Evolutionary conservation across 35 echinoderm and acorn worm species (phyloP), one percentile per base, ranked within the genome.

Genomic region (Apostichopus californicus): DNA sequence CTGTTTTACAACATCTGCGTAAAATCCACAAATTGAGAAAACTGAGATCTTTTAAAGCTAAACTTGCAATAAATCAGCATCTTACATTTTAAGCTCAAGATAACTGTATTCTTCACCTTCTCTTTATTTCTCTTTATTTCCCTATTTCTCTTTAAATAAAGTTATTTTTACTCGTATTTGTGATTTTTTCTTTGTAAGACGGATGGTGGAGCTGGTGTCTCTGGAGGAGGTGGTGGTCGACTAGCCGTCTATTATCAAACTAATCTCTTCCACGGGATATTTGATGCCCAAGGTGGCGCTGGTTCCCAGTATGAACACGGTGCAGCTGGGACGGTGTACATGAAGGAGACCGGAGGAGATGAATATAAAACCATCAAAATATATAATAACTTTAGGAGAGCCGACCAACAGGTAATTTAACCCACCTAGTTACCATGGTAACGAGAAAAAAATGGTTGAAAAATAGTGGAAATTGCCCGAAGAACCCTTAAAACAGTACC

Each of bases 311-410:
- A 70, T 83, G 93, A 95, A 91, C 93, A 98, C 78, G 96, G 96
- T 28, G 96, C 96, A 86, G 89, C 96, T 70, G 93, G 96, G 64
- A 97, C 96, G 0, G 83, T 97, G 24, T 97, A 94, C 57, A 87
- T 91, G 61, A 97, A 97, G 85, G 17, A 91, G 8, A 73, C 78
- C 6, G 83, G 77, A 5, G 90, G 88, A 12, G 91, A 83, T 8
- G 81, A 68, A 80, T 56, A 78, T n/a, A 97, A 91, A 57, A 93
- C 82, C 3, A 81, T 97, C 11, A 90, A 86, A 57, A 81, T 94
- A 4, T 95, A 97, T 75, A 97, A 94, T 77, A 61, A 94, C 63
- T 87, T 91, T 80, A n/a, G 73, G 21, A 92, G 14, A 78, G 89
- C 89, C 10, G 73, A 93, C 34, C 57, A 56, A 56, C 92, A 96